Percentiles rank a stretch among this genome's conserved stretches.
Conservation (phyloP, 2,888 invertebrate species). For the Caenorhabditis sp. region DNA sequence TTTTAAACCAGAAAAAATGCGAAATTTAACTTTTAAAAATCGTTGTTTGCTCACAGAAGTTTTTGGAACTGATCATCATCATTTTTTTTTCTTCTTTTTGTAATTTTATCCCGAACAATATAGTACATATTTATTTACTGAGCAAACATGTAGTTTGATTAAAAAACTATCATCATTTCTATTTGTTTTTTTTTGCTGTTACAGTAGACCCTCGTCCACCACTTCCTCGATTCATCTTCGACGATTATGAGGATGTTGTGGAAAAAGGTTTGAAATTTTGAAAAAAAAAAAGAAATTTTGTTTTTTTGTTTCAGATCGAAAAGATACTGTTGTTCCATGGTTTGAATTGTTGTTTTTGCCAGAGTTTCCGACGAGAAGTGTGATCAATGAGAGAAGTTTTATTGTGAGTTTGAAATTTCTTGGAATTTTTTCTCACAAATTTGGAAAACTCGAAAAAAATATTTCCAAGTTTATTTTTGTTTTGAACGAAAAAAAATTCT, state of each 20-base stretch:
- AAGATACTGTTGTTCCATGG: slow-evolving; percentile 82
- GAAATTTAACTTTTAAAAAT: too few species aligned
- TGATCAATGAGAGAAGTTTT: slow-evolving; percentile 75
- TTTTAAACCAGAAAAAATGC: too few species aligned
- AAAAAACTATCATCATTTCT: neutral
- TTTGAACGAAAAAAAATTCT: too few species aligned
- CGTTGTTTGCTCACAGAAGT: too few species aligned
- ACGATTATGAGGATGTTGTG: slow-evolving; percentile 34
- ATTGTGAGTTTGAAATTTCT: slow-evolving; percentile 68
- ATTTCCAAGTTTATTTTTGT: too few species aligned
- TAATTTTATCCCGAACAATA: neutral
- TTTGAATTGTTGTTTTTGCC: slow-evolving; percentile 86
- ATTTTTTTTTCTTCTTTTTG: neutral
- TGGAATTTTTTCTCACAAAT: too few species aligned
- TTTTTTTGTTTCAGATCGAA: neutral
- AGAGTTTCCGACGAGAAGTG: slow-evolving; percentile 76
- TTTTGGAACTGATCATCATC: neutral
- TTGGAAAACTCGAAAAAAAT: too few species aligned
- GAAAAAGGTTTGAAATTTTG: neutral
- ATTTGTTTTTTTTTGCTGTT: slow-evolving; percentile 4
- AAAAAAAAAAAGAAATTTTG: too few species aligned
- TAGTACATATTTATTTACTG: neutral
- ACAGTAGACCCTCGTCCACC: slow-evolving; percentile 32
- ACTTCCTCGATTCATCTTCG: slow-evolving; percentile 29
- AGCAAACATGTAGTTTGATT: neutral